Evolutionary conservation across 2,797 vertebrate species (phyloP).

Genomic region (Xenentodon cancila): DNA sequence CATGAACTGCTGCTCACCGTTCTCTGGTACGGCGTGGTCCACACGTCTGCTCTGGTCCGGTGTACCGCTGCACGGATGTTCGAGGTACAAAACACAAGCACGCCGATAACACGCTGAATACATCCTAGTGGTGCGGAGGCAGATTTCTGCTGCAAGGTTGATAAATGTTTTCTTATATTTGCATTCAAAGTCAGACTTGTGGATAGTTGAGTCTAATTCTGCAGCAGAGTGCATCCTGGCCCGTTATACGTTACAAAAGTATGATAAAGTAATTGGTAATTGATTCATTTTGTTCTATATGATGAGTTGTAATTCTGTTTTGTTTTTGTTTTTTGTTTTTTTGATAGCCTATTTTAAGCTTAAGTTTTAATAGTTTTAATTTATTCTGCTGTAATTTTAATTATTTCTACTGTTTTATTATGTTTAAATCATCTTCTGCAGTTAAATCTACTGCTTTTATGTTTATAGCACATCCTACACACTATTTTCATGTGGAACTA

Average conservation of each 20-base stretch:
- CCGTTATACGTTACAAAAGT: too few species aligned
- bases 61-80: constrained; percentile 99
- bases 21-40: constrained; percentile 98
- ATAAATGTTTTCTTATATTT: not conserved
- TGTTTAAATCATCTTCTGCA: constrained; percentile 2
- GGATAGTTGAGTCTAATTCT: too few species aligned
- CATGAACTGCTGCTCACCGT: constrained; percentile 96
- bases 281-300: not conserved
- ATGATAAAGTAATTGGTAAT: too few species aligned
- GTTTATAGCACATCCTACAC: not conserved
- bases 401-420: not conserved
- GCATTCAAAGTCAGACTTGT: not conserved
- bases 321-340: not conserved
- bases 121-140: not conserved
- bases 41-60: constrained; percentile 96
- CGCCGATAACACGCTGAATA: not conserved
- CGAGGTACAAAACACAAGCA: constrained; percentile 84
- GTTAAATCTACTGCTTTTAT: constrained; percentile 1
- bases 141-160: too few species aligned
- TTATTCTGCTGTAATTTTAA: not conserved
- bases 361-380: not conserved
- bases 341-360: too few species aligned
- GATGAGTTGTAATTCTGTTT: not conserved
- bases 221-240: too few species aligned
- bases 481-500: constrained; percentile 26